Percentiles rank a stretch among this genome's conserved stretches.
These are phyloP conservation scores for Hyaena hyaena DNA, from an alignment of 2,113 vertebrate species.

Conservation along the genomic window DNA sequence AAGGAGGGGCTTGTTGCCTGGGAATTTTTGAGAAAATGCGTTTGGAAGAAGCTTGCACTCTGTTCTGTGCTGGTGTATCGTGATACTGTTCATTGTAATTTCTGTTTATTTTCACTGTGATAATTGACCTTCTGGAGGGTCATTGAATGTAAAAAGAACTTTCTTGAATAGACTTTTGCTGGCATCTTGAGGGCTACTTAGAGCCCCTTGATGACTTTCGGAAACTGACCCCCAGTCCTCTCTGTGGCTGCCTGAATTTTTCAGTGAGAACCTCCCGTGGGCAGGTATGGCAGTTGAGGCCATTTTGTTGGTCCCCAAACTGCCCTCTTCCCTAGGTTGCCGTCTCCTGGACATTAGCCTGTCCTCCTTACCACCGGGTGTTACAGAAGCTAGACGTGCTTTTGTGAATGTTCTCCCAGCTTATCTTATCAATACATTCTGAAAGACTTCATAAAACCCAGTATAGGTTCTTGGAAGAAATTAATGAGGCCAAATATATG, in stretches of 20 bases:
- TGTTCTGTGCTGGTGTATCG: not conserved
- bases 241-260: not conserved
- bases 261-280: not conserved
- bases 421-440: not conserved
- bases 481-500: not conserved
- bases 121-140: not conserved
- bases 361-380: not conserved
- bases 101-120: not conserved
- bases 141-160: slow-evolving; percentile 21
- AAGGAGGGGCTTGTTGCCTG: not conserved
- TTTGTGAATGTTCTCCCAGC: not conserved
- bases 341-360: not conserved
- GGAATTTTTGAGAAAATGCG: not conserved
- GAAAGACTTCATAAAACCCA: not conserved
- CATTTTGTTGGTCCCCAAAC: not conserved
- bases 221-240: not conserved
- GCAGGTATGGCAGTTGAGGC: not conserved
- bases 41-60: not conserved
- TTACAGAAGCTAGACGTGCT: not conserved
- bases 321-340: not conserved
- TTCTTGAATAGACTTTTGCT: not conserved
- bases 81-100: not conserved
- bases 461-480: not conserved
- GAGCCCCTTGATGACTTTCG: not conserved
- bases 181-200: slow-evolving; percentile 18